These are phyloP conservation scores for Phyllopteryx taeniolatus DNA, from an alignment of 2,113 vertebrate species.

Conservation along the genomic window DNA sequence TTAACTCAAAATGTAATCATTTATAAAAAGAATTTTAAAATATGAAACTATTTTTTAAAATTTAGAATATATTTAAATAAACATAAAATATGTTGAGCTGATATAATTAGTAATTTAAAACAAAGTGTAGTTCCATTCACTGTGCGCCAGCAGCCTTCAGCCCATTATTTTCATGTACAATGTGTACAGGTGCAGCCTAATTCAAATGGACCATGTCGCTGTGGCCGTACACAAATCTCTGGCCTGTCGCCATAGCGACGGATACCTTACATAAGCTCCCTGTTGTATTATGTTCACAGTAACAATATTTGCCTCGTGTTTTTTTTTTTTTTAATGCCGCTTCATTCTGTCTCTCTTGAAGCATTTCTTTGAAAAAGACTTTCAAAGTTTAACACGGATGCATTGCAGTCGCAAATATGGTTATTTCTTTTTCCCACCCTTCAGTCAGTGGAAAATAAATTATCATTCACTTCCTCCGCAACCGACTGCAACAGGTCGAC, in stretches of 20 bases:
- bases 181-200: slow-evolving; percentile 79
- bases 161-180: slow-evolving; percentile 71
- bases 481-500: slow-evolving; percentile 38
- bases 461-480: slow-evolving; percentile 52
- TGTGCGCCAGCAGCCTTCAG: slow-evolving; percentile 36
- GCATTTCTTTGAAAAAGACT: slow-evolving; percentile 12
- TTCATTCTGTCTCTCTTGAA: slow-evolving; percentile 33
- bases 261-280: slow-evolving; percentile 68
- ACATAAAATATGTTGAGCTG: neutral
- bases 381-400: slow-evolving; percentile 24
- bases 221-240: slow-evolving; percentile 75
- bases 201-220: slow-evolving; percentile 76
- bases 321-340: slow-evolving; percentile 54
- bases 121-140: neutral
- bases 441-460: slow-evolving; percentile 25
- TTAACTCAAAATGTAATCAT: neutral
- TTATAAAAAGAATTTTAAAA: neutral
- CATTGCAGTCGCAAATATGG: slow-evolving; percentile 7
- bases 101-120: neutral
- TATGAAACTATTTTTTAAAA: neutral
- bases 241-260: slow-evolving; percentile 78
- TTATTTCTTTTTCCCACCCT: slow-evolving; percentile 51
- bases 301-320: slow-evolving; percentile 46
- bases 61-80: neutral
- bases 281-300: slow-evolving; percentile 60